Evolutionary conservation across 2,113 vertebrate species (phyloP), one percentile per base, ranked within the genome.

Genomic region (Stegastes partitus): DNA sequence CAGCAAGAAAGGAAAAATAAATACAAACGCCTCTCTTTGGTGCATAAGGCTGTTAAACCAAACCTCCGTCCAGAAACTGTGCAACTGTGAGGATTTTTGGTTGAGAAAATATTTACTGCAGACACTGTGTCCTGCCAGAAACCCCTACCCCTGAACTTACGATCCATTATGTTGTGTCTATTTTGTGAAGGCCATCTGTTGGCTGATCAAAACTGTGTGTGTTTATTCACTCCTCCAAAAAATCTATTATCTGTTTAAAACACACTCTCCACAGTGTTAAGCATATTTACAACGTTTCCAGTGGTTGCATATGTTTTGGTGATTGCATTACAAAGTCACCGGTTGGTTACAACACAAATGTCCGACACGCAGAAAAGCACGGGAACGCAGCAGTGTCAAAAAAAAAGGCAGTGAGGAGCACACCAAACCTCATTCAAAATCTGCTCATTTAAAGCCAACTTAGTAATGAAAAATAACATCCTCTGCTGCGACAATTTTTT

Each of bases 331-430:
- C 21, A 18, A 42, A 14, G 14, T 11, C 39, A 42, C 14, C 26
- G 18, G 19, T 25, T 42, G 4, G 2, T 19, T 2, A 18, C 28
- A 16, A 37, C 9, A 2, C 11, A 58, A n/a, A 57, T 37, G 31
- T 50, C 44, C 39, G 18, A 68, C 37, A 61, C 39, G 47, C 26
- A 14, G 14, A 37, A 25, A 0, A 7, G 28, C 44, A 55, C 64
- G 0, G 3, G 65, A 90, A 87, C 11, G 71, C 85, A 84, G 8
- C 77, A 68, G 5, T 22, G 55, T 75, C 28, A 23, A 64, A 4
- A 42, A 3, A 23, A 64, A 4, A 42, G 4, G 23, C 11, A 21
- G 26, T 12, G 22, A 44, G 10, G 37, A 23, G n/a, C 25, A 5
- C 1, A 12, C 67, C 68, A 57, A 71, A 61, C 77, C 25, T 39